phyloP scores from a whole-genome alignment of 2,888 invertebrate species.

The Pyralis farinalis region DNA sequence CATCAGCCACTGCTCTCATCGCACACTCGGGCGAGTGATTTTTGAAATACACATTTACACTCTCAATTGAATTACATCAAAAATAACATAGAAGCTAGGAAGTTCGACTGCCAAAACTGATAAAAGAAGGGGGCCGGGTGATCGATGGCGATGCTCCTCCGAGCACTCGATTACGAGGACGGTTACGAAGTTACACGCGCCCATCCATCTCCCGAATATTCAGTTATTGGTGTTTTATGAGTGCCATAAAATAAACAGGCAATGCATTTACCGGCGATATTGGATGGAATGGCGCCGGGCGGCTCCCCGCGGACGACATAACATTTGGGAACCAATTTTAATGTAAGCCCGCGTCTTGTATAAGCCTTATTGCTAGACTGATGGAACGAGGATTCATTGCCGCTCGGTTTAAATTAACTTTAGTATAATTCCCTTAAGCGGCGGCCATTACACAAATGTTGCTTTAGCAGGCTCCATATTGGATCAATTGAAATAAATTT shows the following conservation, averaged over 20 bases:
- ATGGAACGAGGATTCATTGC: too few species aligned
- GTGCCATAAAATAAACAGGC: constrained; percentile 20
- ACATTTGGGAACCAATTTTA: constrained; percentile 2
- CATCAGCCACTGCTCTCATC: too few species aligned
- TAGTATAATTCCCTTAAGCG: too few species aligned
- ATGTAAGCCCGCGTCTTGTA: constrained; percentile 1
- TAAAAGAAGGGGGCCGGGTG: not conserved
- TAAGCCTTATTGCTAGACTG: not conserved
- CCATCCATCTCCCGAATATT: constrained; percentile 20
- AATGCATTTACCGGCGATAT: constrained; percentile 11
- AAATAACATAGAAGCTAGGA: too few species aligned
- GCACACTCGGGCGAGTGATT: too few species aligned
- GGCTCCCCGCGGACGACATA: constrained; percentile 4
- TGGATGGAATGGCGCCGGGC: constrained; percentile 3
- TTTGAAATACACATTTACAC: too few species aligned
- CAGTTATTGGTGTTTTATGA: constrained; percentile 21
- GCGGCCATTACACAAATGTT: too few species aligned
- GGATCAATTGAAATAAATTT: too few species aligned
- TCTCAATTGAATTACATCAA: too few species aligned
- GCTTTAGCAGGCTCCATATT: too few species aligned
- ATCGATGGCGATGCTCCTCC: constrained; percentile 2
- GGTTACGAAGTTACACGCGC: not conserved
- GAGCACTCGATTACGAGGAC: not conserved
- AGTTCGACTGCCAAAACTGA: too few species aligned
- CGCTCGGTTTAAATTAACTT: too few species aligned